Conservation (phyloP, 2,797 vertebrate species). For the Ammospiza maritima region DNA sequence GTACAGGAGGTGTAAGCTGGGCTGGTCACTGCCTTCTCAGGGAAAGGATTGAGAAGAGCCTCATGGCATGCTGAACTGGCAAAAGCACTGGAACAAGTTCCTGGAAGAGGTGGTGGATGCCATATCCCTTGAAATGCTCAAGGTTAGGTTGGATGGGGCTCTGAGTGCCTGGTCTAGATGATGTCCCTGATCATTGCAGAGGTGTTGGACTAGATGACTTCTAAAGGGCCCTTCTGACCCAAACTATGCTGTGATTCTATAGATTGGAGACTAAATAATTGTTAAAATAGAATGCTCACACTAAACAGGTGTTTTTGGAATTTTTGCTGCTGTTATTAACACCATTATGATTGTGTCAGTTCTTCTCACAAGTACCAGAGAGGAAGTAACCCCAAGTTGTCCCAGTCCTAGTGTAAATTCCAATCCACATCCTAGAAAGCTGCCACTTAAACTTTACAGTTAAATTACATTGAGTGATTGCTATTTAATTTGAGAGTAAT, state of each 20-base stretch:
- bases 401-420: background rate
- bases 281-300: background rate
- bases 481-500: background rate
- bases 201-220: background rate
- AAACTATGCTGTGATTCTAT: background rate
- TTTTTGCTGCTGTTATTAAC: background rate
- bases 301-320: fast-evolving
- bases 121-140: background rate
- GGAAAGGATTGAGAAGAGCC: background rate
- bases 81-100: background rate
- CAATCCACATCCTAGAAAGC: background rate
- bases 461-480: background rate
- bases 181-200: background rate
- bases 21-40: background rate
- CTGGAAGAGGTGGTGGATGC: background rate
- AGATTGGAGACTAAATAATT: background rate
- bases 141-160: background rate
- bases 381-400: background rate
- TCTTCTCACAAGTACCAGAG: background rate
- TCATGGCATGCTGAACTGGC: background rate
- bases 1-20: background rate
- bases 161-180: background rate
- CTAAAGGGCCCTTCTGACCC: fast-evolving
- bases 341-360: background rate
- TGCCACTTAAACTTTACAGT: background rate